Evolutionary conservation across 64 coral and sea anemone species (phyloP), one percentile per base, ranked within the genome.

Genomic region (Actinia equina): DNA sequence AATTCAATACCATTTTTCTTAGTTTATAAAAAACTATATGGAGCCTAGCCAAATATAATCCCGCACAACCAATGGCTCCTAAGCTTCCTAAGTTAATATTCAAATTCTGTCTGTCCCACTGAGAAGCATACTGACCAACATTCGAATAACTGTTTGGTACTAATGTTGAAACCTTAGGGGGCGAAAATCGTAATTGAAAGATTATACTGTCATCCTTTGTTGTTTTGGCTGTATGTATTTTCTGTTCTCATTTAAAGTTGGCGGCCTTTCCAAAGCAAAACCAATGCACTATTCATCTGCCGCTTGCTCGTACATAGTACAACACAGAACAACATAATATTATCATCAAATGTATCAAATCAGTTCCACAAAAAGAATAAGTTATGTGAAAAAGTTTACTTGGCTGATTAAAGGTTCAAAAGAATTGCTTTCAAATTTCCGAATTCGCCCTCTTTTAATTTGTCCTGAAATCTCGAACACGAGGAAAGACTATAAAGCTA

Each of bases 361-460:
- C 69, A 41, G 7, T 41, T 74, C 10, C 25, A 30, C 22, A 65
- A 65, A n/a, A 74, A 74, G 27, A 17, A 74, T 74, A 12, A 74
- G 5, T 14, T 74, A 7, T 30, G 26, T 25, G 7, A 74, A 74
- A 41, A 74, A 0, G 69, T 74, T 74, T 74, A 74, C 26, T 30
- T 41, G 10, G 25, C 7, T 30, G 8, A 71, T 71, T 26, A 71
- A 26, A 71, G 3, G 8, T 71, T 71, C 69, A 30, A 14, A 37
- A 37, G 69, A 71, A 71, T 71, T 23, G 69, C 69, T 71, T 71
- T 71, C 26, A 74, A 74, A 74, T 74, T 26, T 71, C 69, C 69
- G 69, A 71, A 71, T 30, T 41, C n/a, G 19, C 26, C 14, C 12
- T 74, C 23, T 41, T 74, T 74, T 41, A n/a, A 74, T 27, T 30